Base-by-base conservation (phyloP, 2,113 vertebrate species). In the Vidua chalybeata region DNA sequence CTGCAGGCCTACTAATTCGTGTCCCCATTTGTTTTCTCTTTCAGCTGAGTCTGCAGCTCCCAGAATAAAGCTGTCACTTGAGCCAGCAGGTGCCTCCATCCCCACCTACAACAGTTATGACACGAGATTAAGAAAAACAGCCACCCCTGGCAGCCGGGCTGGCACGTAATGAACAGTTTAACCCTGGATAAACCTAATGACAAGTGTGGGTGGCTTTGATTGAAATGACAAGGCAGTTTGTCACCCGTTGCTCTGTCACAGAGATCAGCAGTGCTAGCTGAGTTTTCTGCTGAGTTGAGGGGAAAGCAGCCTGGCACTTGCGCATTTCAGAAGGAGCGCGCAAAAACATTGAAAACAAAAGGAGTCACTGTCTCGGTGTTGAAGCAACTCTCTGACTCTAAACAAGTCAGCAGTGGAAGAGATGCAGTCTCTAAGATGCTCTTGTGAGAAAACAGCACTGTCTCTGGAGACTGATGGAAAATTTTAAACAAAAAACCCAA, bases 121-220 rank as follows among this genome's bases (percentile, higher is more conserved):
- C 88, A 96, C 52, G 55, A 96, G 90, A 96, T 95, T 63, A 96
- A 96, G 95, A 96, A 93, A 96, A 96, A 93, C 95, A 94, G 91
- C 91, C 76, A 79, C 61, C 86, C 85, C 8, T 13, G 90, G 86
- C 93, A 93, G 89, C 87, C 3, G 5, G 89, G 74, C 84, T 51
- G 73, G 93, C n/a, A 11, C 8, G 18, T 94, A 97, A 95, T 87
- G 90, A 96, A 82, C 59, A n/a, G 84, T 75, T 96, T 94, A 96
- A 94, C 96, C 93, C 95, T 91, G 84, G 95, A 93, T 94, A 96
- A 96, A 97, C 81, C 93, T 94, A 90, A 94, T 94, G 83, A 93
- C 83, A 91, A 93, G 78, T 91, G 97, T 96, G 92, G 95, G 97
- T 93, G 83, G 93, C 48, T 51, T 91, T 54, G 48, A 84, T 87